A percentile compares a stretch with the other conserved stretches of the same genome.
Conservation (phyloP, 1,140 invertebrate species). For the Apis dorsata region DNA sequence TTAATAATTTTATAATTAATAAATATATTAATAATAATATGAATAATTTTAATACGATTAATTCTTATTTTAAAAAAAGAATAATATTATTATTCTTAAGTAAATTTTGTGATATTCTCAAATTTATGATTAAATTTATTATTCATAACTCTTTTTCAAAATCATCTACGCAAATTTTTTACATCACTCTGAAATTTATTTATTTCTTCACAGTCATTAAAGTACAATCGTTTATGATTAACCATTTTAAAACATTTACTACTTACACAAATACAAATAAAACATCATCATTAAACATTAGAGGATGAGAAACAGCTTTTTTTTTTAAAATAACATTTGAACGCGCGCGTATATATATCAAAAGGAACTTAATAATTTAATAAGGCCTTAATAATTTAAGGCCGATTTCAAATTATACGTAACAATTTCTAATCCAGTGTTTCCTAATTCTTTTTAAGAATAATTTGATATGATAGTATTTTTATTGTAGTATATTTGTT, state of each 20-base stretch:
- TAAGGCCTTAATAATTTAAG: constrained; percentile 25
- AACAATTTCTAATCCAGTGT: too few relatives aligned
- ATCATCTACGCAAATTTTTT: not conserved
- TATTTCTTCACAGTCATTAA: not conserved
- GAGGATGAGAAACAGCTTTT: too few relatives aligned
- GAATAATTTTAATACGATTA: not conserved
- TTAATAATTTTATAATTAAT: not conserved
- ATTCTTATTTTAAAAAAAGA: not conserved
- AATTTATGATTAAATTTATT: not conserved
- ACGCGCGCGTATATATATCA: not conserved
- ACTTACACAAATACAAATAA: not conserved
- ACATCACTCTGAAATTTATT: not conserved
- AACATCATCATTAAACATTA: not conserved
- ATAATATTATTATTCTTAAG: too few relatives aligned
- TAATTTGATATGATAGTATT: too few relatives aligned
- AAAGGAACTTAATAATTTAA: constrained; percentile 34
- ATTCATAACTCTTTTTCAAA: not conserved
- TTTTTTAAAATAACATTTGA: not conserved
- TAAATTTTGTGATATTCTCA: not conserved
- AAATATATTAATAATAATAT: not conserved
- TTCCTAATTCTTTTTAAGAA: too few relatives aligned
- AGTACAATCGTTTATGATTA: not conserved
- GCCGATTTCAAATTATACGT: not conserved
- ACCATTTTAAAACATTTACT: not conserved
- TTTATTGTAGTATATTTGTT: too few relatives aligned